Evolutionary conservation across 2,113 vertebrate species (phyloP).

Genomic region (Strigops habroptila): DNA sequence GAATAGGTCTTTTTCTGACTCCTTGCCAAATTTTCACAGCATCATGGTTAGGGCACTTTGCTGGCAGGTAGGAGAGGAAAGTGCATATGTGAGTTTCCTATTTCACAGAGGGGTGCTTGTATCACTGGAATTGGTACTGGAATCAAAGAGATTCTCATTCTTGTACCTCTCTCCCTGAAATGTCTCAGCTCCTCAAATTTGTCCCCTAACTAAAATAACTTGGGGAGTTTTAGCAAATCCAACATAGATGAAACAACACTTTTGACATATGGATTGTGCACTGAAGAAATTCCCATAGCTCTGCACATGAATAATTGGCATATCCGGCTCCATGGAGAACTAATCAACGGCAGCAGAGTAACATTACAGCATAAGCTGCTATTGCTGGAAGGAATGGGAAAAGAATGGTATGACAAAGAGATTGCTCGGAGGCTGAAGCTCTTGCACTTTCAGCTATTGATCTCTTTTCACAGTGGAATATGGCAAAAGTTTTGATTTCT

Average conservation of each 20-base stretch:
- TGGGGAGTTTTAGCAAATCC: not conserved
- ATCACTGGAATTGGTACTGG: not conserved
- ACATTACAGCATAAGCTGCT: not conserved
- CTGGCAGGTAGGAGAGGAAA: not conserved
- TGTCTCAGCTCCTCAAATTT: not conserved
- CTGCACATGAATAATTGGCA: not conserved
- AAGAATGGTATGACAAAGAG: not conserved
- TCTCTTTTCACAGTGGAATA: not conserved
- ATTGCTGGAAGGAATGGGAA: not conserved
- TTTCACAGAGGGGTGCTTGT: not conserved
- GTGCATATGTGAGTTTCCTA: rapidly evolving
- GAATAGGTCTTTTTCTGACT: not conserved
- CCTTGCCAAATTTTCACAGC: not conserved
- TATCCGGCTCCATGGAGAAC: not conserved
- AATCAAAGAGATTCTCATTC: not conserved
- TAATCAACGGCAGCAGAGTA: not conserved
- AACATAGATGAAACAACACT: not conserved
- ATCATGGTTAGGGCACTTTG: not conserved
- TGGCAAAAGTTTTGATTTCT: not conserved
- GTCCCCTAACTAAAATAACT: not conserved
- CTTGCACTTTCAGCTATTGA: not conserved
- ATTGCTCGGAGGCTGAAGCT: not conserved
- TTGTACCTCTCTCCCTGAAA: not conserved
- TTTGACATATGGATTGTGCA: not conserved
- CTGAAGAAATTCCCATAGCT: not conserved